phyloP scores from a whole-genome alignment of 2,113 vertebrate genomes.

The Carassius auratus region DNA sequence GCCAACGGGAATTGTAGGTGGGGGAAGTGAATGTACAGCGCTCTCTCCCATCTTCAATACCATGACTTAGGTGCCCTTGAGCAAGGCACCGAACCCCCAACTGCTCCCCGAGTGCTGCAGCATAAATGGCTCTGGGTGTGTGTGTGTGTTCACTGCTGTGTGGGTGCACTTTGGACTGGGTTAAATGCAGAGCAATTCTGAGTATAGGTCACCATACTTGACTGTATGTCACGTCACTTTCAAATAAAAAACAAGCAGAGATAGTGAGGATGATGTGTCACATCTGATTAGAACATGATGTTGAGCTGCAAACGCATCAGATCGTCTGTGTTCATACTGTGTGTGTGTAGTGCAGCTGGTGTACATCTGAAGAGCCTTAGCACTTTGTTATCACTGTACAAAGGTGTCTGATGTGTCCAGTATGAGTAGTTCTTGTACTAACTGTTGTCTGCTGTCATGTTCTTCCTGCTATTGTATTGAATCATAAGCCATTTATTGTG shows the following conservation, averaged over 20 bases:
- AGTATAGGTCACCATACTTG: no score
- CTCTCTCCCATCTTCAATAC: no score
- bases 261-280: not conserved
- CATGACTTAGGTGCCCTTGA: no score
- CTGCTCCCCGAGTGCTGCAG: no score
- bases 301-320: not conserved
- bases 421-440: slow-evolving; percentile 8
- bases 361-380: slow-evolving; percentile 10
- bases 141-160: no score
- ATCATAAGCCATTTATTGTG: slow-evolving; percentile 46
- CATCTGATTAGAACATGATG: not conserved
- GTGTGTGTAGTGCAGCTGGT: slow-evolving; percentile 39
- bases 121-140: no score
- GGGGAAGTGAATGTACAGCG: no score
- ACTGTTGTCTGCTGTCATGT: slow-evolving; percentile 11
- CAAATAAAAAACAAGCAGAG: not conserved
- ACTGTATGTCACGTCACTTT: no score
- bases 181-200: no score
- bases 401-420: not conserved
- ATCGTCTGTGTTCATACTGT: not conserved
- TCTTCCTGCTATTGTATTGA: slow-evolving; percentile 56
- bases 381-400: slow-evolving; percentile 4
- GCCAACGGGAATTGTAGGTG: no score
- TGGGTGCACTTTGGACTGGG: no score
- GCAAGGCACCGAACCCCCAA: no score